Percentiles rank a stretch among this genome's conserved stretches.
Conservation (phyloP, 2,113 vertebrate species). For the Oophaga pumilio region DNA sequence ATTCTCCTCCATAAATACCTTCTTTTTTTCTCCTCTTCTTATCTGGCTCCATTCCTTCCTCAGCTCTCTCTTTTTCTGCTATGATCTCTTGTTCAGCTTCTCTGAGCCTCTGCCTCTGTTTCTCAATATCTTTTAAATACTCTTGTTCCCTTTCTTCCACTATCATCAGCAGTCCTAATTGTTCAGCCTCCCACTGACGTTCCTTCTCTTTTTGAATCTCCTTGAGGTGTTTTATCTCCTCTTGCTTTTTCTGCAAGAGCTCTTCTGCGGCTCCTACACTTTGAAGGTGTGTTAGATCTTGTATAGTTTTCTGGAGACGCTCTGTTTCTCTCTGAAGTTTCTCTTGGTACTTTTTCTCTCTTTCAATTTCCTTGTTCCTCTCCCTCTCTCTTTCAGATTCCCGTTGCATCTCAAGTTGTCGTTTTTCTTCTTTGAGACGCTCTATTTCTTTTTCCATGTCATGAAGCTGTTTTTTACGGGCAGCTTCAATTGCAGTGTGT, state of each 20-base stretch:
- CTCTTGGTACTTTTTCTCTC: neutral
- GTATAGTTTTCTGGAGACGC: neutral
- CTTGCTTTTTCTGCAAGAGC: neutral
- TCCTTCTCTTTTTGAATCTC: conserved; percentile 7
- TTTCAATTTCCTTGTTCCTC: neutral
- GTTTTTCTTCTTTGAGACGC: neutral
- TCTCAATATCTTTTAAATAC: neutral
- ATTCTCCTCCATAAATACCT: neutral
- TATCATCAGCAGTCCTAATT: neutral
- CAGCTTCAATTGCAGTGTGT: neutral
- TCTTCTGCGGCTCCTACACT: neutral
- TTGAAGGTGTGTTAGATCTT: conserved; percentile 7
- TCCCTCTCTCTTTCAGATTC: conserved; percentile 14
- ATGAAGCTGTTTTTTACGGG: neutral
- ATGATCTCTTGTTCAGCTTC: conserved; percentile 36
- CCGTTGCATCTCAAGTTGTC: neutral
- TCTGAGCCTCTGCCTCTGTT: neutral
- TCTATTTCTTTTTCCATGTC: neutral
- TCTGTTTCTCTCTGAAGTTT: neutral
- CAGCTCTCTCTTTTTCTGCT: neutral
- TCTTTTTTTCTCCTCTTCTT: neutral
- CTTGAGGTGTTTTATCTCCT: neutral
- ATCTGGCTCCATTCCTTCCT: neutral
- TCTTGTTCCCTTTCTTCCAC: neutral
- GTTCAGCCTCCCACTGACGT: conserved; percentile 29